These are phyloP conservation scores for Ardeotis arabs DNA, from an alignment of 2,113 vertebrate genomes.

Conservation along the genomic window DNA sequence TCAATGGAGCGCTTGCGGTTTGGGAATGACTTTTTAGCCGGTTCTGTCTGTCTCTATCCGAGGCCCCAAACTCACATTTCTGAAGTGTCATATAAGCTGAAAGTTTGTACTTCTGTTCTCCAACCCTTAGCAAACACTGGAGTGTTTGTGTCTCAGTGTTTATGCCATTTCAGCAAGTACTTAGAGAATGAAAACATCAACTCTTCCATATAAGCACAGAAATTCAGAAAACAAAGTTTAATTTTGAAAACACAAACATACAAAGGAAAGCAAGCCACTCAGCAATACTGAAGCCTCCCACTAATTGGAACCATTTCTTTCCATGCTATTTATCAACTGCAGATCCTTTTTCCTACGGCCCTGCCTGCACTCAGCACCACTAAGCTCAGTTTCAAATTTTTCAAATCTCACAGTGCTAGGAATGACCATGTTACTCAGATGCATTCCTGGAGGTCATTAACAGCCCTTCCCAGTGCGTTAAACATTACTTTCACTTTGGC, in stretches of 20 bases:
- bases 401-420: neutral
- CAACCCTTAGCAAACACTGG: neutral
- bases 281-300: neutral
- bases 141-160: neutral
- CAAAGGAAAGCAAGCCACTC: neutral
- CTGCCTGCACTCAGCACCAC: neutral
- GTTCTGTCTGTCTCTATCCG: slow-evolving; percentile 2
- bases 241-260: neutral
- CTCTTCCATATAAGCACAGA: neutral
- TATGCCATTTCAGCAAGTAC: slow-evolving; percentile 14
- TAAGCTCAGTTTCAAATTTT: neutral
- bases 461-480: neutral
- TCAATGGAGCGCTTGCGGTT: neutral
- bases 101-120: neutral
- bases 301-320: neutral
- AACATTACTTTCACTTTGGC: neutral
- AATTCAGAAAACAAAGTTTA: neutral
- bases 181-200: neutral
- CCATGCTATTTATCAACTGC: neutral
- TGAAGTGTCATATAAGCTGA: slow-evolving; percentile 3
- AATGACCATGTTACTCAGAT: neutral
- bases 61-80: neutral
- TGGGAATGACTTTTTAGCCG: neutral
- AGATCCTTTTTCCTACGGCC: neutral
- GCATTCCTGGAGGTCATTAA: neutral